Evolutionary conservation across 2,113 vertebrate species (phyloP), one percentile per base, ranked within the genome.

Genomic region (Cairina moschata): DNA sequence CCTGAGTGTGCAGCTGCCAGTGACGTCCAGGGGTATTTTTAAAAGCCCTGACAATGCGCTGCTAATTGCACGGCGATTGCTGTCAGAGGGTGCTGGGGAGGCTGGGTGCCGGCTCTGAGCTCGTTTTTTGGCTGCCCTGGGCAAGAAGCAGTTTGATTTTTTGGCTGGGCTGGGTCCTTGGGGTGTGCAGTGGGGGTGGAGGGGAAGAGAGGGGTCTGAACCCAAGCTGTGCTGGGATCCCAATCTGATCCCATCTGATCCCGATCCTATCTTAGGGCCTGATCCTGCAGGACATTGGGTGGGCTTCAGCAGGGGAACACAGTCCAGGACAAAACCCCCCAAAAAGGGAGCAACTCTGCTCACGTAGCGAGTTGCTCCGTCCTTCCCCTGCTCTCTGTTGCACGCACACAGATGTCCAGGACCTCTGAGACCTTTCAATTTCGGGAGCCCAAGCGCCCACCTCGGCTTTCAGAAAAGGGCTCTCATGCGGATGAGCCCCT

Each of bases 321-420:
- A 8, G 17, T 63, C 67, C 46, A 5, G 8, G 12, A 32, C 50
- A 44, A 77, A 81, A 58, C 44, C 17, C 38, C 3, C 17, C 34
- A 1, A 4, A 5, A 1, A 0, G 7, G 40, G 46, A 59, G 31
- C 38, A 21, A 2, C 59, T 55, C 42, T 31, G 15, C 21, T 16
- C 21, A 2, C 7, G 5, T 5, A 46, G 31, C 14, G 2, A 46
- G 7, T 10, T 17, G 66, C 66, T n/a, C 66, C 22, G 21, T 46
- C 66, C 42, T 46, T 8, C 23, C 20, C 18, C 42, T 10, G 9
- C 66, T n/a, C 29, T 20, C 38, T 40, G 31, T 42, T 15, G 9
- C 32, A 23, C 8, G 31, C 66, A 25, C 42, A 46, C 29, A 11
- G 18, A n/a, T 5, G 20, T 20, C 66, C 31, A 17, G 42, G 29